Evolutionary conservation across 2,888 invertebrate species (phyloP).

Genomic region (Morpho deidamia): DNA sequence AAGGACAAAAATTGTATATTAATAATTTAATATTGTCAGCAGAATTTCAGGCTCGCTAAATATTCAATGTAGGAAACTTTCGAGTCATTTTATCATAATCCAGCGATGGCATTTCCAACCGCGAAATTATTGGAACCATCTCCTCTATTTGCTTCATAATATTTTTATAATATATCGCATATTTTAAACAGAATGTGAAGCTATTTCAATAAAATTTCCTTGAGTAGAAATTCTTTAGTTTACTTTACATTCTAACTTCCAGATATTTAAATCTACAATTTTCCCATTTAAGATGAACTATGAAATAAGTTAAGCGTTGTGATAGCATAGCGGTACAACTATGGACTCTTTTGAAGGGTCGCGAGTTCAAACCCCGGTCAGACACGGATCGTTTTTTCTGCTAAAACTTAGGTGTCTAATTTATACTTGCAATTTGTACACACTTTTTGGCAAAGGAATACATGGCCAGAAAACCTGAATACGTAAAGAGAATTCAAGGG

Average conservation of each 20-base stretch:
- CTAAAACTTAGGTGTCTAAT: no score
- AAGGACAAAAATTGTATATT: no score
- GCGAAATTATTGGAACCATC: background rate
- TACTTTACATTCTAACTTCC: background rate
- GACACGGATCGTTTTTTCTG: background rate
- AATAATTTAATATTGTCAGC: background rate
- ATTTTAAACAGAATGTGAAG: constrained; percentile 2
- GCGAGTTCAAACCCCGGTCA: background rate
- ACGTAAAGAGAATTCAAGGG: no score
- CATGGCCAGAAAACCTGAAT: no score
- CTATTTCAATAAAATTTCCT: background rate
- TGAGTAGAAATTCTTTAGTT: constrained; percentile 2
- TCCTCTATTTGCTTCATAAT: background rate
- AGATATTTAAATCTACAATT: background rate
- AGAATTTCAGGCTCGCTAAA: background rate
- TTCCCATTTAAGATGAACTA: background rate
- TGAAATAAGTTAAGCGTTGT: no score
- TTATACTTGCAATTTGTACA: no score
- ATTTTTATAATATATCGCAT: constrained; percentile 5
- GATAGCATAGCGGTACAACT: no score
- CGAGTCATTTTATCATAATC: constrained; percentile 1
- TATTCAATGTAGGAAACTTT: constrained; percentile 4
- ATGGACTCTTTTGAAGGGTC: no score
- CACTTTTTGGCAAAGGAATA: no score
- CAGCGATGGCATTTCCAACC: constrained; percentile 1